phyloP scores from a whole-genome alignment of 2,113 vertebrate species.

The Lucifuga dentata region DNA sequence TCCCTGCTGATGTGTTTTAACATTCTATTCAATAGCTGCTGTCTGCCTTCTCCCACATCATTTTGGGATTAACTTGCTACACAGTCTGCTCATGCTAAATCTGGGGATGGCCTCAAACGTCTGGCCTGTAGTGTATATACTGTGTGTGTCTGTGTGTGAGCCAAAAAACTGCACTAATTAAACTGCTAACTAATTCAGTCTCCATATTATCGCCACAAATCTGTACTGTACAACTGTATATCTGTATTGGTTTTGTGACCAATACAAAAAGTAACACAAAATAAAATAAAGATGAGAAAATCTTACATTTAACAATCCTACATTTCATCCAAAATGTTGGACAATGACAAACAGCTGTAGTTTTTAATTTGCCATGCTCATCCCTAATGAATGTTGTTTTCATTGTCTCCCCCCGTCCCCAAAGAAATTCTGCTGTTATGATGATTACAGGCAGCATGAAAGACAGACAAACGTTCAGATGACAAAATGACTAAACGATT shows the following conservation, averaged over 20 bases:
- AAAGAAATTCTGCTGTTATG: conserved; percentile 76
- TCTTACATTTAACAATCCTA: too few species aligned
- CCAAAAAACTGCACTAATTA: conserved; percentile 27
- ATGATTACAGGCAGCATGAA: conserved; percentile 58
- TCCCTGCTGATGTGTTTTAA: too few species aligned
- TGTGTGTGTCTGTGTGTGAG: too few species aligned
- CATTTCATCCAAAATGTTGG: neutral
- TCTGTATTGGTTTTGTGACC: conserved; percentile 31
- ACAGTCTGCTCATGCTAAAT: too few species aligned
- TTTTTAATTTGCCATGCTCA: conserved; percentile 28
- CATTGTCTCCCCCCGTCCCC: conserved; percentile 51
- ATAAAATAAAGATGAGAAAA: too few species aligned
- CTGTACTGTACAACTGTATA: conserved; percentile 18
- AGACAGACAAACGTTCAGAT: conserved; percentile 59
- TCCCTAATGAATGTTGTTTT: conserved; percentile 57
- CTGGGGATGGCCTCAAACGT: too few species aligned
- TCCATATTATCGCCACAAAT: conserved; percentile 37
- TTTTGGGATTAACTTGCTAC: too few species aligned
- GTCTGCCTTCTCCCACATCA: too few species aligned
- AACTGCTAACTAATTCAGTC: conserved; percentile 51
- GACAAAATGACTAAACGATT: conserved; percentile 86
- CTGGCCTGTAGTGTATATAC: too few species aligned
- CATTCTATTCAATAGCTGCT: too few species aligned
- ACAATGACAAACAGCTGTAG: conserved; percentile 4
- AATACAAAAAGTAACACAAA: neutral